phyloP scores from a whole-genome alignment of 2,888 invertebrate genomes.

The Phyllotreta cruciferae region DNA sequence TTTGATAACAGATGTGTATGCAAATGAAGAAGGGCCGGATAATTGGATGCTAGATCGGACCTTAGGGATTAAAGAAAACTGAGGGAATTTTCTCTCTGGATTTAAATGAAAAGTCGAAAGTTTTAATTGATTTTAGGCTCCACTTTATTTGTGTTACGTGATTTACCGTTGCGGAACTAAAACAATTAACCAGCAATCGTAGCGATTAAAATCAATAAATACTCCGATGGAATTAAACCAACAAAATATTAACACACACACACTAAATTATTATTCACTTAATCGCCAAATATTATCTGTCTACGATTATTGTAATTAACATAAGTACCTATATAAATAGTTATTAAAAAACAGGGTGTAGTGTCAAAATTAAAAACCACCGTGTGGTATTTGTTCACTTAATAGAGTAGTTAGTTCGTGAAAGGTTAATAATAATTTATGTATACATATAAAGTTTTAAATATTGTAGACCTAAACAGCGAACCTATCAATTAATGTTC shows the following conservation, averaged over 20 bases:
- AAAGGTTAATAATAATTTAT: not conserved
- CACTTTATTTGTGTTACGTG: conserved; percentile 7
- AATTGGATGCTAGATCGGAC: conserved; percentile 18
- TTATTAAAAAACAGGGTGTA: too few relatives aligned
- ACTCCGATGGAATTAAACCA: too few relatives aligned
- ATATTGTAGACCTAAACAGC: not conserved
- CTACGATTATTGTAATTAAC: too few relatives aligned
- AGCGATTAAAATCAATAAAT: too few relatives aligned
- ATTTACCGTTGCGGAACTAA: conserved; percentile 1
- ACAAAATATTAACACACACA: too few relatives aligned
- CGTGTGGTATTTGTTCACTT: too few relatives aligned
- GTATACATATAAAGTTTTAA: conserved; percentile 3
- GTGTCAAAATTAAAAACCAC: too few relatives aligned
- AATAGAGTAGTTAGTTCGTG: too few relatives aligned
- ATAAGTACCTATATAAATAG: too few relatives aligned
- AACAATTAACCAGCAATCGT: not conserved
- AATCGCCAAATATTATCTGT: too few relatives aligned
- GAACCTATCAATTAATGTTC: conserved; percentile 1
- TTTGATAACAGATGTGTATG: conserved; percentile 14
- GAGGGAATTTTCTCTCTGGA: conserved; percentile 10
- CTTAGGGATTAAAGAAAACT: conserved; percentile 17
- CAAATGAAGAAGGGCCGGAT: conserved; percentile 9
- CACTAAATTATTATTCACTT: too few relatives aligned
- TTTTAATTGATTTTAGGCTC: conserved; percentile 16
- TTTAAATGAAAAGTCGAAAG: conserved; percentile 14